phyloP scores from a whole-genome alignment of 2,888 invertebrate genomes.

The Limnephilus marmoratus region DNA sequence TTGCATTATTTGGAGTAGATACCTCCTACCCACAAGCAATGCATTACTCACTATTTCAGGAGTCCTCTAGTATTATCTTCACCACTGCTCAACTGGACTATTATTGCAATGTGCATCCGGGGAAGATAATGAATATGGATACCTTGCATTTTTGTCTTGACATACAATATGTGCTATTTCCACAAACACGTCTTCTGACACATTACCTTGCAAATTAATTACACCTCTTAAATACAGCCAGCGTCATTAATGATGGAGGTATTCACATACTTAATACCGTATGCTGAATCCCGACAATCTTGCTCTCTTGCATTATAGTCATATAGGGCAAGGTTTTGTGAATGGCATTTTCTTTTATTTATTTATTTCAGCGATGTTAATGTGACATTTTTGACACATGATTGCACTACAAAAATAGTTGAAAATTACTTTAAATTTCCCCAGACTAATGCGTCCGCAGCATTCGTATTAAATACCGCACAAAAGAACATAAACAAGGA shows the following conservation, averaged over 20 bases:
- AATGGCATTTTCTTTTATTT: neutral
- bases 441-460: no score
- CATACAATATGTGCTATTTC: neutral
- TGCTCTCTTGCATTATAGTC: neutral
- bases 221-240: neutral
- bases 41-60: no score
- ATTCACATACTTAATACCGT: neutral
- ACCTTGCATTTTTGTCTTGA: neutral
- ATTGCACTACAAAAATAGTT: no score
- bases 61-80: neutral
- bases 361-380: no score
- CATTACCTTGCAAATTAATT: neutral
- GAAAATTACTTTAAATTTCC: no score
- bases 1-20: no score
- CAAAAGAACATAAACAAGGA: no score
- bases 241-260: neutral
- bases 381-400: no score
- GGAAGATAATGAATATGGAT: neutral
- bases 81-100: neutral
- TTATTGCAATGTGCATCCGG: slow-evolving; percentile 2
- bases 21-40: no score
- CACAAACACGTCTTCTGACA: neutral
- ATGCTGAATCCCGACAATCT: neutral
- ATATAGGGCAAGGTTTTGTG: neutral
- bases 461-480: no score